These are phyloP conservation scores for Eleginops maclovinus DNA, from an alignment of 2,113 vertebrate genomes.

Conservation along the genomic window DNA sequence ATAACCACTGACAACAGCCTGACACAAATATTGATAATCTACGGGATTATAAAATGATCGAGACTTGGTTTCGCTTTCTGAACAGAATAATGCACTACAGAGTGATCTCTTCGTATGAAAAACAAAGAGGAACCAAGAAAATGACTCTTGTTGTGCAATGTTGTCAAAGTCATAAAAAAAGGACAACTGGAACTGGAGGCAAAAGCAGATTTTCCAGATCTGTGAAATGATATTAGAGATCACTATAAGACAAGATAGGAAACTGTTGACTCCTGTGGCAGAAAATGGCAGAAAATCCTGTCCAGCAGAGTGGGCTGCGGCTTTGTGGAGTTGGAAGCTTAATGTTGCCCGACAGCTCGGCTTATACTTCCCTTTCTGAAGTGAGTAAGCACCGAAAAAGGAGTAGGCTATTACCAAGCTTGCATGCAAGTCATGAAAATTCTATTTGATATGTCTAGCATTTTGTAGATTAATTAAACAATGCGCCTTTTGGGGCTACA, in stretches of 20 bases:
- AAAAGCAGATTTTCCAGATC: neutral
- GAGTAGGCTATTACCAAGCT: neutral
- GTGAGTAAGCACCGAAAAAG: neutral
- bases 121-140: neutral
- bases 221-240: neutral
- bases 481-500: neutral
- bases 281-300: conserved; percentile 1
- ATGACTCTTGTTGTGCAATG: neutral
- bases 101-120: too few relatives aligned
- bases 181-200: neutral
- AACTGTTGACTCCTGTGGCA: neutral
- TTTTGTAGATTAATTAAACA: conserved; percentile 3
- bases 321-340: conserved; percentile 1
- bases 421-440: neutral
- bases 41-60: neutral
- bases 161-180: neutral
- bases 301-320: neutral
- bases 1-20: neutral
- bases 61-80: neutral
- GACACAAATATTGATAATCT: neutral
- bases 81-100: too few relatives aligned
- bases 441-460: neutral
- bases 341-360: neutral
- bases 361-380: conserved; percentile 5
- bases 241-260: neutral